Evolutionary conservation across 2,888 invertebrate species (phyloP), one percentile per base, ranked within the genome.

Genomic region (Aphrophora alni): DNA sequence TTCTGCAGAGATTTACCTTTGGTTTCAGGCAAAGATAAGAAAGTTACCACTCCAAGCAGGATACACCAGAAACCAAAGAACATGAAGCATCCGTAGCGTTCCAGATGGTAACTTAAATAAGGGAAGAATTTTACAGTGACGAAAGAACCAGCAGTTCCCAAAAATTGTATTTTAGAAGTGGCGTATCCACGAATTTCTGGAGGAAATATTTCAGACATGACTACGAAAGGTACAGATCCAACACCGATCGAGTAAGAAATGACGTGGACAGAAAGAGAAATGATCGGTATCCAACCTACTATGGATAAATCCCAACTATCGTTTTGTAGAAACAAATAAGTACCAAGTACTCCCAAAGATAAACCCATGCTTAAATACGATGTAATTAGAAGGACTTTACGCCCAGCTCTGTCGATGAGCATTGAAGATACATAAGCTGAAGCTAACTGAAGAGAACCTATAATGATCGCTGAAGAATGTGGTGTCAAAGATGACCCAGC

Each of bases 241-340:
- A 88, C 88, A 3, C 90, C 90, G 0, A 87, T 84, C 84, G 88
- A 88, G 85, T 89, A 90, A 2, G 86, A 86, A 84, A 89, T 88
- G 80, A 89, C 89, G 86, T 88, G 89, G 1, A 88, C 14, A 75
- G 90, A 85, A 28, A 90, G 87, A 21, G 89, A 83, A 4, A 88
- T 81, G 0, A 90, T 89, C 0, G 89, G 89, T 38, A 90, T 84
- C 88, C 89, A 89, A 0, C 89, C 85, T 38, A 83, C 77, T 28
- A 73, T 17, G 3, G 77, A 25, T 17, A 82, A 38, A 51, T 83
- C 82, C 27, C 77, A 79, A 1, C 79, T 80, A 10, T 51, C 83
- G 7, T 85, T 83, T 78, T 85, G 85, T 71, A 87, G 71, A 77
- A 85, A 86, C 82, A 88, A 88, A 81, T 86, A 87, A 14, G 83